Evolutionary conservation across 2,113 vertebrate species (phyloP).

Genomic region (Cygnus buccinator): DNA sequence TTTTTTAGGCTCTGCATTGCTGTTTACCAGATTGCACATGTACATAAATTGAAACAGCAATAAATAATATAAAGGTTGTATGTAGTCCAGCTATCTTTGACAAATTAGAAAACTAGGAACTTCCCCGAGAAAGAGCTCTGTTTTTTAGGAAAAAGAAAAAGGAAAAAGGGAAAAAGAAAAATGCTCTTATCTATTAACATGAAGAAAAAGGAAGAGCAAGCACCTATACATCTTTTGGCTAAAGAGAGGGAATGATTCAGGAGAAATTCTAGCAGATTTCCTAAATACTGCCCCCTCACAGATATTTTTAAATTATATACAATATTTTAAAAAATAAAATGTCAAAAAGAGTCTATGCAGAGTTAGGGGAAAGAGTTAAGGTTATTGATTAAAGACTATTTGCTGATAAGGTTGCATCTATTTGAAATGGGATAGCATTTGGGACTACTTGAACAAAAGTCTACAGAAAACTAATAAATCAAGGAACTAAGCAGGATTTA

Average conservation of each 20-base stretch:
- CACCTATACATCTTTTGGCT: background rate
- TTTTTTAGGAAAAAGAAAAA: background rate
- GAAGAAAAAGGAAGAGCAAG: background rate
- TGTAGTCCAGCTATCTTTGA: background rate
- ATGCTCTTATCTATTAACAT: background rate
- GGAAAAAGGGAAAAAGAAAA: background rate
- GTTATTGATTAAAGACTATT: slow-evolving; percentile 47
- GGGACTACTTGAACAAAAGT: slow-evolving; percentile 40
- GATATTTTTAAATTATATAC: background rate
- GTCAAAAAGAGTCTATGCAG: background rate
- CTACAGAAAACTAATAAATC: slow-evolving; percentile 68
- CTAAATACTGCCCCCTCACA: background rate
- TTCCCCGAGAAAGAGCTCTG: background rate
- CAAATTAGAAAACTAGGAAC: background rate
- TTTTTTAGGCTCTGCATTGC: background rate
- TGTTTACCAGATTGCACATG: background rate
- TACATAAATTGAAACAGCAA: slow-evolving; percentile 2
- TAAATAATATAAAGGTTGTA: background rate
- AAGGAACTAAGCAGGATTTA: slow-evolving; percentile 60
- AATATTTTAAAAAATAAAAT: background rate
- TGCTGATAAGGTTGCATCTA: slow-evolving; percentile 58
- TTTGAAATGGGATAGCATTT: slow-evolving; percentile 57
- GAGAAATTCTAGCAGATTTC: background rate
- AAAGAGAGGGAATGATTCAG: background rate
- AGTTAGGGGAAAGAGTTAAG: background rate